These are phyloP conservation scores for Dryomyza anilis DNA, from an alignment of 2,888 invertebrate genomes.

Conservation along the genomic window DNA sequence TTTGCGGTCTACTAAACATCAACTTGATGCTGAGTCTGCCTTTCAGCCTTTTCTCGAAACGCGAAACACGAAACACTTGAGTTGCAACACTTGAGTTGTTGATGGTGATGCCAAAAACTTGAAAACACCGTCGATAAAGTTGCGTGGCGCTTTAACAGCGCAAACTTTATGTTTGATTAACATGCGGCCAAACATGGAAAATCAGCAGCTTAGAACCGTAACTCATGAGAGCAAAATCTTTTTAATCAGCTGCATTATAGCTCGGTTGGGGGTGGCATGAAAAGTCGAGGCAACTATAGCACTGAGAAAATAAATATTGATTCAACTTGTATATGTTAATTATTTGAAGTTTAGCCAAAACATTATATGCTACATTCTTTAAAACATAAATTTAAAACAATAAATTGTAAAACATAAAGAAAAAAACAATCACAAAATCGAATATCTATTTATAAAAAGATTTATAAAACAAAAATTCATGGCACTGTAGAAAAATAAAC, in stretches of 20 bases:
- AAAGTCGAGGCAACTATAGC: too few relatives aligned
- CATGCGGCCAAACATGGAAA: constrained; percentile 39
- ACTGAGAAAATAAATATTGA: too few relatives aligned
- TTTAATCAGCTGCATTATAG: background rate
- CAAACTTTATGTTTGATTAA: background rate
- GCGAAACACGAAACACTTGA: background rate
- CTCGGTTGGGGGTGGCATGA: background rate
- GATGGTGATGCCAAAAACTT: background rate
- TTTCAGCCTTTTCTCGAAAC: background rate
- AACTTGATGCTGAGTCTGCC: background rate
- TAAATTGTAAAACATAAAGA: too few relatives aligned
- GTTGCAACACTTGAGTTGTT: background rate
- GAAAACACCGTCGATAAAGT: constrained; percentile 4
- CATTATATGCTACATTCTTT: too few relatives aligned
- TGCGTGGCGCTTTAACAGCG: background rate
- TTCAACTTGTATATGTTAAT: too few relatives aligned
- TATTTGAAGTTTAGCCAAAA: too few relatives aligned
- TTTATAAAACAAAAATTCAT: too few relatives aligned
- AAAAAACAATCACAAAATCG: too few relatives aligned
- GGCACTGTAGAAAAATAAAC: too few relatives aligned
- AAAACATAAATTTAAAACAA: too few relatives aligned
- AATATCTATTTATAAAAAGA: too few relatives aligned
- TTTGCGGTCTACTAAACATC: constrained; percentile 46
- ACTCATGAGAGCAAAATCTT: constrained; percentile 17
- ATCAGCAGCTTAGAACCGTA: constrained; percentile 53